Evolutionary conservation across 2,888 invertebrate genomes (phyloP), one percentile per base, ranked within the genome.

Genomic region (Drosophila algonquin): DNA sequence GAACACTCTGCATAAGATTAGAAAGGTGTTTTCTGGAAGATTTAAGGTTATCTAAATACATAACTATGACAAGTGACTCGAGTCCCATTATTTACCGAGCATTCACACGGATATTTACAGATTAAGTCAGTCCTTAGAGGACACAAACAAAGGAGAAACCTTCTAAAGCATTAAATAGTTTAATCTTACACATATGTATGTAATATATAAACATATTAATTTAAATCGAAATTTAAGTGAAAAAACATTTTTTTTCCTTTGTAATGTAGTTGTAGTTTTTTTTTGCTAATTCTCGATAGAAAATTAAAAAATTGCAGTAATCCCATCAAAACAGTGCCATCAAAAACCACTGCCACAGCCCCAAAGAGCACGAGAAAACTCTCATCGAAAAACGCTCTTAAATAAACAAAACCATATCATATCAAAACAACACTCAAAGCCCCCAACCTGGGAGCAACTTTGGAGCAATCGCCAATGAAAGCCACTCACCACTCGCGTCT

Each of bases 371-470:
- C 21, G 30, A 16, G 30, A n/a, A 14, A n/a, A 40, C 46, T 32
- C 16, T 40, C 14, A 27, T 53, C 45, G 27, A 16, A 18, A 48
- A 48, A 59, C 35, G 30, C 76, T 79, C 73, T 80, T 80, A 65
- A 76, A 50, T 64, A 76, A 80, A 80, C 68, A 65, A 71, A 74
- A 44, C 32, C 27, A 12, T 45, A 51, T 35, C 50, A 21, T 47
- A 50, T 18, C 24, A 48, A 32, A 32, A 27, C 2, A 40, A 35
- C 58, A 58, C 14, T n/a, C 5, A 47, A n/a, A 40, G 14, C 6
- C 35, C 5, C 5, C 35, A 14, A 40, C 35, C 2, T 40, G 12
- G 35, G 35, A 40, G 35, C 14, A 24, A 5, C 5, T 24, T 24
- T 24, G 24, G 24, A 24, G 24, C 35, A 14, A n/a, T 45, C 35